phyloP scores from a whole-genome alignment of 1,140 invertebrate genomes.

The Aphaenogaster floridana region DNA sequence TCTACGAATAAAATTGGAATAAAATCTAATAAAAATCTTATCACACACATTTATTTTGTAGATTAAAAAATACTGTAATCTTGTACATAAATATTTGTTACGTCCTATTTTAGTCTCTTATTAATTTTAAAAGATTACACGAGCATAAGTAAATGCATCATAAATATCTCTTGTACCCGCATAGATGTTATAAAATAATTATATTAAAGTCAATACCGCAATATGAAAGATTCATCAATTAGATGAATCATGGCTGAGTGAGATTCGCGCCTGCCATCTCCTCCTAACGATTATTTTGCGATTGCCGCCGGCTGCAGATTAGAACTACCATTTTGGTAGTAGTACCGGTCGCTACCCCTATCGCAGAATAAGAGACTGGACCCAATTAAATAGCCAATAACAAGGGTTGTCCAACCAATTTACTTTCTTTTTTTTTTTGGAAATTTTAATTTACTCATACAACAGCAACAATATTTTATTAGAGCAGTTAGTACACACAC shows the following conservation, averaged over 20 bases:
- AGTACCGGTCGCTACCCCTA: constrained; percentile 79
- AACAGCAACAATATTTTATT: constrained; percentile 1
- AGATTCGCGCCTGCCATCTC: constrained; percentile 61
- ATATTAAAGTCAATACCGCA: background rate
- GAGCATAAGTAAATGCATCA: background rate
- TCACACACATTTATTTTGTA: background rate
- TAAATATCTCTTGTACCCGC: background rate
- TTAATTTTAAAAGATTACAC: background rate
- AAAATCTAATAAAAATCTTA: background rate
- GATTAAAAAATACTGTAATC: background rate
- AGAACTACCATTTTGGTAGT: constrained; percentile 81
- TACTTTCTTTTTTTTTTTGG: constrained; percentile 41
- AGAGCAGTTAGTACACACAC: background rate
- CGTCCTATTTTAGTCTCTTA: background rate
- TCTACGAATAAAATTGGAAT: background rate
- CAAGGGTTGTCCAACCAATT: constrained; percentile 79
- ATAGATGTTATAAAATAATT: background rate
- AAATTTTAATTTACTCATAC: constrained; percentile 49
- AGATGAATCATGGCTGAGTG: constrained; percentile 37
- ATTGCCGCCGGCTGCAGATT: constrained; percentile 84
- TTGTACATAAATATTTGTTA: constrained; percentile 1
- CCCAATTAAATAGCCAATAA: constrained; percentile 85
- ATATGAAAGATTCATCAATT: constrained; percentile 7
- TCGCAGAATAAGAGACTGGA: constrained; percentile 84
- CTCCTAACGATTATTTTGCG: constrained; percentile 81